A percentile compares a stretch with the other conserved stretches of the same genome.
Evolutionary conservation across 2,888 invertebrate species (phyloP).

Genomic region (Lottia gigantea): DNA sequence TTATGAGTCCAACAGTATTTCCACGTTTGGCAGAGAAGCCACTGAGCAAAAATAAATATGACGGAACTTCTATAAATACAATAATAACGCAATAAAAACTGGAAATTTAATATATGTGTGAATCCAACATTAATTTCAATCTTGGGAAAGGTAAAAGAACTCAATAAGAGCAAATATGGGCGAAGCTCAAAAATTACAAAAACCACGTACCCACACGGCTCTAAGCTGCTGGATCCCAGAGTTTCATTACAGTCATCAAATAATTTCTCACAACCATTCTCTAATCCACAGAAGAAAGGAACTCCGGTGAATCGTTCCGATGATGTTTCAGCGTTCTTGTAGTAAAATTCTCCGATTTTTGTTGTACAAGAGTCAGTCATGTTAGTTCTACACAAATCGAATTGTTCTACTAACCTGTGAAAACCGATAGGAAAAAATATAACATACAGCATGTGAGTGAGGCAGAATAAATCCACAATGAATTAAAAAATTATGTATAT

Average conservation of each 20-base stretch:
- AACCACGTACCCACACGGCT: neutral
- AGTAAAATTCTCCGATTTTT: neutral
- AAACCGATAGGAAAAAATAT: neutral
- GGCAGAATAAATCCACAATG: neutral
- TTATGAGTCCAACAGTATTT: no score
- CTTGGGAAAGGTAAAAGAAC: no score
- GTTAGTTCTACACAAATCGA: neutral
- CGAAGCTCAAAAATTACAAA: no score
- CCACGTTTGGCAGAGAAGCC: no score
- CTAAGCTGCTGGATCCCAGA: neutral
- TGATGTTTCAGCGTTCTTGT: neutral
- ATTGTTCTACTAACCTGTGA: neutral
- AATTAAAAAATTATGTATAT: neutral
- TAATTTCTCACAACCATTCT: neutral
- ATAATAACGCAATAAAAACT: no score
- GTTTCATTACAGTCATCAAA: slow-evolving; percentile 8
- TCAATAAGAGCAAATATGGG: no score
- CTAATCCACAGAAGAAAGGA: neutral
- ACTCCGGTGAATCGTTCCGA: neutral
- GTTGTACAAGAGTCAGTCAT: neutral
- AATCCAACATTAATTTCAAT: no score
- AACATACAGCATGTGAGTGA: neutral
- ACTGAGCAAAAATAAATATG: no score
- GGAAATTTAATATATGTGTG: no score
- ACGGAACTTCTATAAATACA: no score